These are phyloP conservation scores for Pandemis heparana DNA, from an alignment of 2,888 invertebrate genomes.

Conservation along the genomic window DNA sequence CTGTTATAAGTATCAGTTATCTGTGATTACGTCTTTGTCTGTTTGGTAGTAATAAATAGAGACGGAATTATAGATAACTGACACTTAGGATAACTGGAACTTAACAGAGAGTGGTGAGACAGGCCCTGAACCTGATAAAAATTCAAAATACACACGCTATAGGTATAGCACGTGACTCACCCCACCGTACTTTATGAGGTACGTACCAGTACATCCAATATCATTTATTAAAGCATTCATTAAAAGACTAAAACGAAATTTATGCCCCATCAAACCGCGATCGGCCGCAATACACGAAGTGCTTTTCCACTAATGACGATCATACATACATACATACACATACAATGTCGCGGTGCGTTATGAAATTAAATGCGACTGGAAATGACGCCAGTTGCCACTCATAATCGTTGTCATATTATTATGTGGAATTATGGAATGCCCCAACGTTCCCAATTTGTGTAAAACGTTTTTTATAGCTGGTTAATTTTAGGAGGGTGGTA, in stretches of 20 bases:
- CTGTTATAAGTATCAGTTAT: too few relatives aligned
- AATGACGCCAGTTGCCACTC: constrained; percentile 22
- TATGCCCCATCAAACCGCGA: constrained; percentile 59
- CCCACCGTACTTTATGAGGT: constrained; percentile 36
- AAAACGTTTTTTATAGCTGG: constrained; percentile 26
- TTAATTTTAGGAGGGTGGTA: not conserved
- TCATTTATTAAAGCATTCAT: constrained; percentile 70
- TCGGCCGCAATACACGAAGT: constrained; percentile 60
- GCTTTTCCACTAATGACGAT: constrained; percentile 67
- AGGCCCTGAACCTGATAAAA: too few relatives aligned
- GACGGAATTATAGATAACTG: too few relatives aligned
- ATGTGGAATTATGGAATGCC: not conserved
- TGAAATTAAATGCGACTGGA: constrained; percentile 38
- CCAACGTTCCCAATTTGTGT: constrained; percentile 8
- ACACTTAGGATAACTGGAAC: too few relatives aligned
- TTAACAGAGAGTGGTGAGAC: too few relatives aligned
- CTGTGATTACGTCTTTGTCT: too few relatives aligned
- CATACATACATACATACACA: constrained; percentile 46
- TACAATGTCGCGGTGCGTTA: constrained; percentile 21
- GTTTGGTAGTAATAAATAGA: too few relatives aligned
- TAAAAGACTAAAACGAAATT: constrained; percentile 65
- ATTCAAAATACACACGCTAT: too few relatives aligned
- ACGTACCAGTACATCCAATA: constrained; percentile 48
- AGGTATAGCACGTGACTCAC: not conserved
- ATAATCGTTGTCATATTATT: not conserved